Evolutionary conservation across 1,140 invertebrate species (phyloP).

Genomic region (Galleria mellonella): DNA sequence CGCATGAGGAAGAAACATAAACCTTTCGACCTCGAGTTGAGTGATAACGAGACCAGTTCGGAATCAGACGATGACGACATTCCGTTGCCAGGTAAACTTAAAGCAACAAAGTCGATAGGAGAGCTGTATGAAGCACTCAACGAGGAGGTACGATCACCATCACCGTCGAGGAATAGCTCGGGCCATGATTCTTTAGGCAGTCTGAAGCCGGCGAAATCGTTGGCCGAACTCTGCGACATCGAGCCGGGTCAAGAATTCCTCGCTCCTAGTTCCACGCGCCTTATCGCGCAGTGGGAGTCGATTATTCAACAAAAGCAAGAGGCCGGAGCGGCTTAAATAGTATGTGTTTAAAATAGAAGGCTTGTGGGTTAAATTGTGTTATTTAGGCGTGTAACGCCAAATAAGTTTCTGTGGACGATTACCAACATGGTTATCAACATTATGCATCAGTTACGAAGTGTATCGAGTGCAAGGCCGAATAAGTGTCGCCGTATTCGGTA

Average conservation of each 20-base stretch:
- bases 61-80: conserved; percentile 76
- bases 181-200: conserved; percentile 65
- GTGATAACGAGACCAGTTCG: conserved; percentile 63
- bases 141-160: conserved; percentile 62
- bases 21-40: conserved; percentile 69
- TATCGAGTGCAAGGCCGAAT: conserved; percentile 4
- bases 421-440: neutral
- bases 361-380: conserved; percentile 19
- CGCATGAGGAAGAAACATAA: conserved; percentile 73
- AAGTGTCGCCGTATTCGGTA: conserved; percentile 4
- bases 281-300: conserved; percentile 78
- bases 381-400: conserved; percentile 20
- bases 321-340: conserved; percentile 62
- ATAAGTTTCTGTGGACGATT: neutral
- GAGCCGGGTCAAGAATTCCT: conserved; percentile 71
- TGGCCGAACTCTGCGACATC: conserved; percentile 76
- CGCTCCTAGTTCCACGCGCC: conserved; percentile 75
- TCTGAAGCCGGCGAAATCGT: conserved; percentile 75
- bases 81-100: conserved; percentile 73
- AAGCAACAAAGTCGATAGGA: conserved; percentile 75
- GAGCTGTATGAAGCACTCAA: conserved; percentile 71
- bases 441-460: conserved; percentile 9
- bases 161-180: conserved; percentile 56
- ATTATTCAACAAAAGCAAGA: conserved; percentile 77
- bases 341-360: conserved; percentile 5